These are phyloP conservation scores for Tridacna crocea DNA, from an alignment of 2,888 invertebrate species.

Conservation along the genomic window DNA sequence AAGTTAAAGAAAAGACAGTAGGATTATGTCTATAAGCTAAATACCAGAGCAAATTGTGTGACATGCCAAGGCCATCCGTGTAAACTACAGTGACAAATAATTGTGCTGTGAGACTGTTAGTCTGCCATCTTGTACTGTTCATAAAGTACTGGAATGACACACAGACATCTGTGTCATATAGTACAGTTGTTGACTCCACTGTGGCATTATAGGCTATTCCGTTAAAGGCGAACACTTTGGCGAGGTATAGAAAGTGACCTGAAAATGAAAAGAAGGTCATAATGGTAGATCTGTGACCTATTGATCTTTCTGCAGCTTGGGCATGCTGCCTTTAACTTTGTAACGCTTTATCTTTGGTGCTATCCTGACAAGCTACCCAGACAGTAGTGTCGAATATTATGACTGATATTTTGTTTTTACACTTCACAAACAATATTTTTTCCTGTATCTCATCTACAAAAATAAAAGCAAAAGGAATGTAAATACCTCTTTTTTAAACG, in stretches of 20 bases:
- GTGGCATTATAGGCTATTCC: background rate
- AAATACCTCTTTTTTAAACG: too few species aligned
- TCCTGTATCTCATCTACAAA: too few species aligned
- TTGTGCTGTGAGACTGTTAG: constrained; percentile 35
- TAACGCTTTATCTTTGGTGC: too few species aligned
- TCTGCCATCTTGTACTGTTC: constrained; percentile 33
- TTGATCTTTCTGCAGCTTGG: too few species aligned
- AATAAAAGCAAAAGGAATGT: too few species aligned
- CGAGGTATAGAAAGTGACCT: background rate
- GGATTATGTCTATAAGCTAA: too few species aligned
- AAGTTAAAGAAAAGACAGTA: too few species aligned
- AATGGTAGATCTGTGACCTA: background rate
- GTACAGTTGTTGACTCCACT: background rate
- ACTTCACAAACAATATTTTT: too few species aligned
- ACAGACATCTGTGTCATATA: constrained; percentile 29
- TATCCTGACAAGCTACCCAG: too few species aligned
- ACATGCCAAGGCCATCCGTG: background rate
- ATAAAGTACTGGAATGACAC: constrained; percentile 47
- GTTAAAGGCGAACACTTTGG: background rate
- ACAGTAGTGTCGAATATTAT: too few species aligned
- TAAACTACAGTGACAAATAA: constrained; percentile 34
- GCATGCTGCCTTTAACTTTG: too few species aligned
- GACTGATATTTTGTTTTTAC: too few species aligned
- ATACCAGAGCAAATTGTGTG: background rate
- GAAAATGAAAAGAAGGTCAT: background rate